phyloP scores from a whole-genome alignment of 2,888 invertebrate genomes.

The Thysanoteuthis rhombus region DNA sequence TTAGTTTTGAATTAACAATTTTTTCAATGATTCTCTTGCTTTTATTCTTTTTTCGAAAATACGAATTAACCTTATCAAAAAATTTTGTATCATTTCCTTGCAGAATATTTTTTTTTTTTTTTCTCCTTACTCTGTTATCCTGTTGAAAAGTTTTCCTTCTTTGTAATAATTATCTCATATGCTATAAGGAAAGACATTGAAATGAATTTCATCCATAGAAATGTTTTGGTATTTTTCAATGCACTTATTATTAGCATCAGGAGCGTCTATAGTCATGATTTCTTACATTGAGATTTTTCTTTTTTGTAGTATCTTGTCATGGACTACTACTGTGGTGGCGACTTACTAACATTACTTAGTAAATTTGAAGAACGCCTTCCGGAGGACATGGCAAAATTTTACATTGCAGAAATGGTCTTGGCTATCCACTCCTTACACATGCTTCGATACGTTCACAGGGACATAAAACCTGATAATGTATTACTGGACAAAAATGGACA shows the following conservation, averaged over 20 bases:
- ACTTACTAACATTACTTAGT: constrained; percentile 92
- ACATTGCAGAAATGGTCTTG: constrained; percentile 98
- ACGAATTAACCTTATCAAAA: too few relatives aligned
- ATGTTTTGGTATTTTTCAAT: neutral
- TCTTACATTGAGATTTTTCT: neutral
- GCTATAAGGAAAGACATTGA: too few relatives aligned
- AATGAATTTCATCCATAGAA: neutral
- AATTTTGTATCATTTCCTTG: too few relatives aligned
- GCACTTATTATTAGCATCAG: too few relatives aligned
- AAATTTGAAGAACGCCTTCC: constrained; percentile 99
- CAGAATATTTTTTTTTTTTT: too few relatives aligned
- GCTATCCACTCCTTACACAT: constrained; percentile 97
- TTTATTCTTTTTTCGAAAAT: too few relatives aligned
- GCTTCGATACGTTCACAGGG: constrained; percentile 88
- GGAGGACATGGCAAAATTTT: constrained; percentile 95
- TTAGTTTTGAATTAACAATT: too few relatives aligned
- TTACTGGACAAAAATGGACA: constrained; percentile 87
- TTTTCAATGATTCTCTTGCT: too few relatives aligned
- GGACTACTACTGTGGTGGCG: constrained; percentile 99
- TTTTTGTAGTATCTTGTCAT: constrained; percentile 90
- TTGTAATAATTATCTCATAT: too few relatives aligned
- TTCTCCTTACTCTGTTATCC: too few relatives aligned
- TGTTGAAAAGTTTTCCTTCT: too few relatives aligned
- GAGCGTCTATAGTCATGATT: neutral
- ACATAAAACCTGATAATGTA: constrained; percentile 99